Evolutionary conservation across 1,140 invertebrate genomes (phyloP).

Genomic region (Trinorchestia longiramus): DNA sequence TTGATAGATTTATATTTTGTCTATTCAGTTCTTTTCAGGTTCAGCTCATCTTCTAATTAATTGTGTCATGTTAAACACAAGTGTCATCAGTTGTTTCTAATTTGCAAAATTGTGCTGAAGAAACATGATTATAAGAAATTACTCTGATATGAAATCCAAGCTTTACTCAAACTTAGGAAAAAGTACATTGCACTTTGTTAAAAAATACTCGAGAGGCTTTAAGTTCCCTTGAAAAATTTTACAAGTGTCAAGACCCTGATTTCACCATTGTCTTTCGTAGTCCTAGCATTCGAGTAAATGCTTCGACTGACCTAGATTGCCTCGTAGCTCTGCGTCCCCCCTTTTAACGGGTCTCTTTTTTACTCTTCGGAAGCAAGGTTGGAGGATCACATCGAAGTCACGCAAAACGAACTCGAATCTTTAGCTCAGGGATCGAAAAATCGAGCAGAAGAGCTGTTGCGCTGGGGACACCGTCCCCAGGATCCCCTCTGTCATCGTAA

Average conservation of each 20-base stretch:
- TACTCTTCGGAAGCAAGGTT: background rate
- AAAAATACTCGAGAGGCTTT: background rate
- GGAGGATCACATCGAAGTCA: conserved; percentile 48
- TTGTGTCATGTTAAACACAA: too few species aligned
- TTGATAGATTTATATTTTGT: too few species aligned
- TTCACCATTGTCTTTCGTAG: background rate
- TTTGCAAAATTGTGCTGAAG: too few species aligned
- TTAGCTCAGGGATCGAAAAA: background rate
- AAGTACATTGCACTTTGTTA: background rate
- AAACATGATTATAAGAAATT: too few species aligned
- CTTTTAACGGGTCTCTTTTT: background rate
- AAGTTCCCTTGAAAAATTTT: background rate
- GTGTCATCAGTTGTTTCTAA: too few species aligned
- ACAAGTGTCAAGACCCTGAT: background rate
- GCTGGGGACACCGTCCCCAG: background rate
- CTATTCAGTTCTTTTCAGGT: too few species aligned
- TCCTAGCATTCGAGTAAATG: background rate
- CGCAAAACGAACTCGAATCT: background rate
- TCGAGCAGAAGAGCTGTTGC: background rate
- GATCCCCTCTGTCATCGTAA: background rate
- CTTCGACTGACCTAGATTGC: background rate
- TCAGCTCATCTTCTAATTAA: too few species aligned
- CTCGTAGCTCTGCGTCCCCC: background rate
- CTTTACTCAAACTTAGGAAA: background rate
- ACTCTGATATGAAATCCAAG: background rate